Evolutionary conservation across 2,888 invertebrate genomes (phyloP).

Genomic region (Tanaodytes sp.): DNA sequence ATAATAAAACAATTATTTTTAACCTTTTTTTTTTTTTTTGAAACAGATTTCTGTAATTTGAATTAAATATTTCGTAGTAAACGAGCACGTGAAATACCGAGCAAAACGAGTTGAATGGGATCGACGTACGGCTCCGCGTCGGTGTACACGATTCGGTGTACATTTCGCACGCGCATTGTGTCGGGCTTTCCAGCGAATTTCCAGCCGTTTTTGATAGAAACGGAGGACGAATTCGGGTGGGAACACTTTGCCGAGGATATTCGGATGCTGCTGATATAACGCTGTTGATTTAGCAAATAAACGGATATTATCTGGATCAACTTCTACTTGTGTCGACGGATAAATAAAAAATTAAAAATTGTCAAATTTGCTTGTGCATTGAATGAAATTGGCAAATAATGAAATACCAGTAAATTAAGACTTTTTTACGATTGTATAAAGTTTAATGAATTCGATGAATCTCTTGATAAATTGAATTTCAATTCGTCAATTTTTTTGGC

Average conservation of each 20-base stretch:
- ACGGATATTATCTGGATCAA: no score
- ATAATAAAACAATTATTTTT: constrained; percentile 28
- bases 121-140: constrained; percentile 28
- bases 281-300: no score
- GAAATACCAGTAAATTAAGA: no score
- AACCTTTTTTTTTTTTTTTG: constrained; percentile 70
- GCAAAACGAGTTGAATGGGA: constrained; percentile 21
- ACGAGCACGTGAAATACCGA: constrained; percentile 24
- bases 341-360: no score
- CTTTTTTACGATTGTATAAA: no score
- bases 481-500: neutral
- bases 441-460: no score
- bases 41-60: constrained; percentile 71
- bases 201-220: constrained; percentile 32
- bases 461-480: no score
- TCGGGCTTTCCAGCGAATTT: constrained; percentile 30
- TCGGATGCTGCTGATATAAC: no score
- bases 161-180: constrained; percentile 24
- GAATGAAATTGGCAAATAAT: no score
- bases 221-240: constrained; percentile 21
- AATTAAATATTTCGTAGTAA: constrained; percentile 53
- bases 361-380: constrained; percentile 8
- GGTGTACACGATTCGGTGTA: constrained; percentile 25
- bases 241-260: constrained; percentile 9
- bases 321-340: no score